Base-by-base conservation (phyloP, 2,113 vertebrate genomes). In the Piaya cayana region DNA sequence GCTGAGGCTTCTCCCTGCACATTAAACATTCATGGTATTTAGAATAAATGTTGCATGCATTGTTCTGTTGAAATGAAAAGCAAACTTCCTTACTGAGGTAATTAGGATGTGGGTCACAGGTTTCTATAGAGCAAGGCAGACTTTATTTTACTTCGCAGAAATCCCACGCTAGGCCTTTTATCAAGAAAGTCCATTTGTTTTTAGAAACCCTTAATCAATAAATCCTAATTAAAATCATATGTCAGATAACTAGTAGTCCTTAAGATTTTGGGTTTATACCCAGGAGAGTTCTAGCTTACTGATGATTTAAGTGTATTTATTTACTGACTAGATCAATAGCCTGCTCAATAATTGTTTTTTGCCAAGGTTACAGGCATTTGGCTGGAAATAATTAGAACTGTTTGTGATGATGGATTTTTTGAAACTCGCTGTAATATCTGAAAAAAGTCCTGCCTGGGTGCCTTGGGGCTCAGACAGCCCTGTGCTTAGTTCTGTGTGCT, bases 221-320 rank as follows among this genome's bases (percentile, higher is more conserved):
- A 93, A 89, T 84, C 70, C 93, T 94, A 93, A 97, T 97, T 95
- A 95, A 97, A 97, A 94, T 93, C 70, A 91, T 95, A 95, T 65
- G 93, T 92, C 90, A 93, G 82, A 87, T 94, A 97, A 94, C 82
- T 95, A 95, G 85, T 79, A 88, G 32, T 86, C 59, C 69, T 82
- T 94, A 94, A 93, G 87, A 93, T 93, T 96, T 94, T 88, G 76
- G 53, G 72, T 93, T 93, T 90, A 72, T 92, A 79, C 94, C 84
- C 91, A 76, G 82, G 78, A 94, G 94, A 34, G 52, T 96, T 92
- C 78, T 88, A 76, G 82, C 82, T 94, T 93, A 79, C 86, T 71
- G 89, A 91, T 77, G 82, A 95, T 89, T 49, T 91, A 76, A 94
- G 82, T 93, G 81, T 96, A 71, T 96, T 97, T 96, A 82, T 96